Base-by-base conservation (phyloP, 2,797 vertebrate species). In the Echiichthys vipera region DNA sequence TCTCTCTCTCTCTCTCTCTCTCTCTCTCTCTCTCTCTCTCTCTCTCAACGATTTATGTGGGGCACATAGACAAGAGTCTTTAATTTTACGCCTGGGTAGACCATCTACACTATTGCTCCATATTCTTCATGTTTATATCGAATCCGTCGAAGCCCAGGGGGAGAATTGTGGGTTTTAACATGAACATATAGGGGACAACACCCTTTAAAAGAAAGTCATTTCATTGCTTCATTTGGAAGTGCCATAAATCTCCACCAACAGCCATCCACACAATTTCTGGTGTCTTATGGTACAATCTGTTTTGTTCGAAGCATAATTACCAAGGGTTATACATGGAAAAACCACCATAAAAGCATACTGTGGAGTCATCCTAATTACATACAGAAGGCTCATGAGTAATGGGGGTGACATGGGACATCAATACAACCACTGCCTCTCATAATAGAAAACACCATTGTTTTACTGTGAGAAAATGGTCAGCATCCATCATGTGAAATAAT, bases 21-120 rank as follows among this genome's bases (percentile, higher is more conserved):
- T 32, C 46, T 59, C 24, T 65, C 22, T 68, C 10, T 63, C 7
- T 62, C 24, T 75, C 65, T 63, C 53, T 43, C 63, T 59, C 55
- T 62, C 74, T 65, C 68, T 74, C 51, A 81, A 65, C 86, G 86
- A 92, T 93, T 91, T 93, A 93, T 93, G 87, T 88, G 45, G 67
- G 80, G 74, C 89, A 91, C 85, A 82, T 32, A 78, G 84, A 92
- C 89, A 90, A 86, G 85, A 88, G 84, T 90, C 86, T 93, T 92
- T 94, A 92, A 94, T 94, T 94, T 94, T 93, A 92, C 84, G 90
- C 94, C 88, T 92, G 92, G 92, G 80, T 87, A 90, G 71, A 82
- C 86, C 90, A 85, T 83, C 84, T 77, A 92, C 81, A 87, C 83
- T 79, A 78, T 85, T 80, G 75, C 82, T 84, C 78, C 84, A 84